Percentiles rank a stretch among this genome's conserved stretches.
phyloP scores from a whole-genome alignment of 2,113 vertebrate species.

The Athene cunicularia region DNA sequence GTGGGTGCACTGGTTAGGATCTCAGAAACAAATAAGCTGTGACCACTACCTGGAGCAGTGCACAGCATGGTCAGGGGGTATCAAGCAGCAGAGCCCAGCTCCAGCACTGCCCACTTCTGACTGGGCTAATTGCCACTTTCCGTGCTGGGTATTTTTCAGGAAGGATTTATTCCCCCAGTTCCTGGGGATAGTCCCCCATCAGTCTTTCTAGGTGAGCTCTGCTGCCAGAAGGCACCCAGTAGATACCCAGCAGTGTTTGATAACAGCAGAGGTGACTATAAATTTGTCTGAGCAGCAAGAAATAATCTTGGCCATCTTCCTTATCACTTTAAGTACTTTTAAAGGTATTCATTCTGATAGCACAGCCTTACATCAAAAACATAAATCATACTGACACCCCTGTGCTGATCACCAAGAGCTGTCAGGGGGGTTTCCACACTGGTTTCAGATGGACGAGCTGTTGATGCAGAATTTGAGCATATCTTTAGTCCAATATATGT shows the following conservation, averaged over 20 bases:
- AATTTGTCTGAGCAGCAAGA: background rate
- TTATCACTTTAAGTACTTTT: background rate
- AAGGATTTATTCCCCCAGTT: background rate
- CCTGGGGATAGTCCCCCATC: background rate
- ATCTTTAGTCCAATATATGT: background rate
- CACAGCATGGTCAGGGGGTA: fast-evolving
- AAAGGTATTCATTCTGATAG: background rate
- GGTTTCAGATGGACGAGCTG: background rate
- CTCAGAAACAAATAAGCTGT: background rate
- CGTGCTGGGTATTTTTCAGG: background rate
- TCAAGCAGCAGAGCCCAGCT: background rate
- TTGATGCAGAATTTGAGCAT: background rate
- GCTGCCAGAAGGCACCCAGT: background rate
- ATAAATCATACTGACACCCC: background rate
- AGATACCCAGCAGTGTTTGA: background rate
- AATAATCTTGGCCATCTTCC: background rate
- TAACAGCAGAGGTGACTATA: background rate
- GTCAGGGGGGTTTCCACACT: background rate
- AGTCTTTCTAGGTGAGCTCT: background rate
- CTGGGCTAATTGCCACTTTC: background rate
- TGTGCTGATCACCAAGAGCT: background rate
- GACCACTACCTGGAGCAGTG: fast-evolving
- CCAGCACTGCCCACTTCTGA: background rate
- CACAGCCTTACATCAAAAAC: background rate
- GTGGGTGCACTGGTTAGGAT: no score